These are phyloP conservation scores for Lasioglossum oenotherae DNA, from an alignment of 2,888 invertebrate genomes.

Conservation along the genomic window DNA sequence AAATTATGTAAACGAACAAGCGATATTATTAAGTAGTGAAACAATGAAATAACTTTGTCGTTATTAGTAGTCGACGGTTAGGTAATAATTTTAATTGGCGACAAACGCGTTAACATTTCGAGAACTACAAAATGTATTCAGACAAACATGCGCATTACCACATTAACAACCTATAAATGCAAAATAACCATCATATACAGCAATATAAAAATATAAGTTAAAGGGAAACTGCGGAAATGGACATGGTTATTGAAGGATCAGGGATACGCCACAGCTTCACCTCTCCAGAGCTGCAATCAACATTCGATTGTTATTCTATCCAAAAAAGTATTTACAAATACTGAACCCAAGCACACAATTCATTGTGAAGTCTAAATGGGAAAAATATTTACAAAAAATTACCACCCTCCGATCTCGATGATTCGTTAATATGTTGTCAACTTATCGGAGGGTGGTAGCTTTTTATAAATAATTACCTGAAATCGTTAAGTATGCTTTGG, in stretches of 20 bases:
- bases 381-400: not conserved
- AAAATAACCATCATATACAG: constrained; percentile 58
- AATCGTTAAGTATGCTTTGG: constrained; percentile 47
- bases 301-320: constrained; percentile 78
- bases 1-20: constrained; percentile 2
- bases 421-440: too few species aligned
- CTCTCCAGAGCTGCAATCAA: constrained; percentile 89
- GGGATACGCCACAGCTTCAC: constrained; percentile 88
- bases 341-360: constrained; percentile 60
- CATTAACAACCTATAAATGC: constrained; percentile 62
- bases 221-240: constrained; percentile 84
- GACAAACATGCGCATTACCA: constrained; percentile 62
- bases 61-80: constrained; percentile 10
- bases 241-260: constrained; percentile 85
- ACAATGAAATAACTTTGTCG: not conserved
- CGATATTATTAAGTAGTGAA: not conserved
- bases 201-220: constrained; percentile 79
- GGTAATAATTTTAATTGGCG: constrained; percentile 18
- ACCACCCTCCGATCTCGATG: too few species aligned
- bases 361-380: not conserved
- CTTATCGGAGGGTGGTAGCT: too few species aligned
- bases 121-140: constrained; percentile 34
- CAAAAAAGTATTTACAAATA: constrained; percentile 44
- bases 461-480: not conserved
- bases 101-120: constrained; percentile 30